Base-by-base conservation (phyloP, 2,888 invertebrate species). In the Coelinius sp. region DNA sequence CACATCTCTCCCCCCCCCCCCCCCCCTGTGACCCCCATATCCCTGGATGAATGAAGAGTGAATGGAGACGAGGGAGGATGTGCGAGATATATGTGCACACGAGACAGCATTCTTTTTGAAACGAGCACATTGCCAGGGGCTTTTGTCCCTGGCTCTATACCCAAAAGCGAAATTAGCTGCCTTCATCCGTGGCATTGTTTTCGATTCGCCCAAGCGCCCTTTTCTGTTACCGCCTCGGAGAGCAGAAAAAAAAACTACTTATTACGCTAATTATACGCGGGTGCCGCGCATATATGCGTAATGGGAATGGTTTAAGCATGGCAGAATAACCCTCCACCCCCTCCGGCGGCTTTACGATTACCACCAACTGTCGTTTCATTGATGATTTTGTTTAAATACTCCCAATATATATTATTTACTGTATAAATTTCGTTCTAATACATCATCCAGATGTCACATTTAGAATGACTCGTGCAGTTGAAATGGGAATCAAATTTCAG, bases 181-280 rank as follows among this genome's bases (percentile, higher is more conserved):
- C 84, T 84, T 83, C 79, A 70, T 71, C 68, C 73, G 69, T 25
- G 79, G 82, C 84, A 83, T 86, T 86, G 85, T 86, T 85, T 86
- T 85, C 85, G 77, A 63, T 74, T 75, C 76, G 75, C 80, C 79
- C 81, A 76, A 59, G 79, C 79, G 78, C 70, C 65, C 68, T 65
- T 35, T 73, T 70, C 59, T 53, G 49, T 64, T 64, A 27, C 63
- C 38, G 44, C 69, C 64, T 76, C 35, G 12, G 8, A 49, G 22
- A 52, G n/a, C n/a, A 52, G 17, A 75, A 56, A 71, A 77, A 78
- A 85, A 85, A 84, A 85, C 85, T 84, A 84, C 85, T 86, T 86
- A 86, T 86, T 85, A 86, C 85, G 85, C 85, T 86, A 85, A 85
- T 86, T 85, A 86, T 86, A 86, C 85, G 83, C 84, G 82, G 75